Evolutionary conservation across 2,888 invertebrate genomes (phyloP).

Genomic region (Coleophora flavipennella): DNA sequence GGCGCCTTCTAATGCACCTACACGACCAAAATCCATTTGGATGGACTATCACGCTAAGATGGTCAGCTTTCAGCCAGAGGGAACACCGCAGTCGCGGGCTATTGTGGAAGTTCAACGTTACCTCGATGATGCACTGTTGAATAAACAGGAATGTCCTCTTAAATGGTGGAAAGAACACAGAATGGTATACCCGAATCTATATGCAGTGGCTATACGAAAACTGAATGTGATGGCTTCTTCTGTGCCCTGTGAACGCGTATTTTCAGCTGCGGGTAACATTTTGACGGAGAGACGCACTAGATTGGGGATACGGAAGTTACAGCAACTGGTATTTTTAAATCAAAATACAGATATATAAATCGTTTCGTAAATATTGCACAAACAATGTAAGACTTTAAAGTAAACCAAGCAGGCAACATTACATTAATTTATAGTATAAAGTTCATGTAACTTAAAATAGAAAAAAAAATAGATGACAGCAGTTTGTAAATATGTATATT

Average conservation of each 20-base stretch:
- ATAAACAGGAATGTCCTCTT: too few species aligned
- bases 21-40: not conserved
- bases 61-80: too few species aligned
- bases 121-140: too few species aligned
- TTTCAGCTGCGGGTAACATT: conserved; percentile 9
- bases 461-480: too few species aligned
- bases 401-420: too few species aligned
- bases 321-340: not conserved
- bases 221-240: conserved; percentile 12
- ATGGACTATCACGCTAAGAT: not conserved
- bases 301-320: not conserved
- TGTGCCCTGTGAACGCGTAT: conserved; percentile 10
- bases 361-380: not conserved
- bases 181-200: conserved; percentile 8
- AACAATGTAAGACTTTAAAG: too few species aligned
- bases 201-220: conserved; percentile 5
- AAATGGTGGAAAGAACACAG: conserved; percentile 13
- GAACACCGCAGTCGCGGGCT: too few species aligned
- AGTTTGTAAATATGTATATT: too few species aligned
- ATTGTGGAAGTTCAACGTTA: too few species aligned
- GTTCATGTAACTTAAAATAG: too few species aligned
- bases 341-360: not conserved
- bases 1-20: not conserved
- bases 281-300: conserved; percentile 10
- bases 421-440: too few species aligned